Evolutionary conservation across 92 coral and sea anemone species (phyloP), one percentile per base, ranked within the genome.

Genomic region (Epizoanthus fatuus): DNA sequence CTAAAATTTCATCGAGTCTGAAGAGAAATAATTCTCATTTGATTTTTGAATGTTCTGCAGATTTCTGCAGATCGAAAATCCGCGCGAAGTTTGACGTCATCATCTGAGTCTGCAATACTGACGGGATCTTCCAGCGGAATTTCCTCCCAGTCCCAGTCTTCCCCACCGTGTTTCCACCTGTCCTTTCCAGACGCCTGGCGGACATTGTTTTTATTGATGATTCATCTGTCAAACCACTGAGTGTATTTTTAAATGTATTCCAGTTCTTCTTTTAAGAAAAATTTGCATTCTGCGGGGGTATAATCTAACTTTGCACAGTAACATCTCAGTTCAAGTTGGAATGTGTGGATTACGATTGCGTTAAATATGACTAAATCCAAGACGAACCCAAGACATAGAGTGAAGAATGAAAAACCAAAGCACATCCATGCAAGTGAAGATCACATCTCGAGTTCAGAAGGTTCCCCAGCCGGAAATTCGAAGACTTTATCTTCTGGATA

Each of bases 11-110:
- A 7, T 3, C 6, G 10, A 63, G 8, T 5, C 35, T 2, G 35
- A 29, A 29, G 35, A 8, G 10, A 22, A 62, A 62, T 22, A 9
- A 58, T 58, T 0, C 64, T 58, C 20, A 16, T 22, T 62, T 20
- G 32, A 22, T 35, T 19, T 22, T 22, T 62, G 67, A 19, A 58
- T 25, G 6, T 17, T 62, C 67, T 59, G 25, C 65, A 3, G 7
- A n/a, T 2, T 63, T 63, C 44, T 32, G 4, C 12, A 39, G 22
- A 13, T 66, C 45, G 47, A 66, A 62, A 66, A 66, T 66, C 72
- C 72, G 72, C 72, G 72, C 72, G 72, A 32, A 66, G 49, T 14
- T 9, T 66, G 72, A 66, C 72, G 32, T 66, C 49, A 66, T 37
- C 8, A 32, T 66, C 2, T 14, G 72, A 37, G 40, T 7, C 72